Percentiles rank a stretch among this genome's conserved stretches.
These are phyloP conservation scores for Chionodraco myersi DNA, from an alignment of 2,113 vertebrate species.

Conservation along the genomic window DNA sequence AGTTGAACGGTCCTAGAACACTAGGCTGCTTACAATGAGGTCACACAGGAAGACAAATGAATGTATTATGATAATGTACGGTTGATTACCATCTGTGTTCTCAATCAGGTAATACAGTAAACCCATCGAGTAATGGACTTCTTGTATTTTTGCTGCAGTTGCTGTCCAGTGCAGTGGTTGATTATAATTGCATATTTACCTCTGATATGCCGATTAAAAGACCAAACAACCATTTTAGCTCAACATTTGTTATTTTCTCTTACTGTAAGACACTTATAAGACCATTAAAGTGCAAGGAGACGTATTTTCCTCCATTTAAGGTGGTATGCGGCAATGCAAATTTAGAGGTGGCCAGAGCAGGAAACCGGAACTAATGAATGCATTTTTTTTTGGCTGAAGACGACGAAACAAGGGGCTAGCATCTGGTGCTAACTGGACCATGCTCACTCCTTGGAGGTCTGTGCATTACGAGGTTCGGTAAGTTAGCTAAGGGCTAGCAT, in stretches of 20 bases:
- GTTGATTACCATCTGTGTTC: slow-evolving; percentile 1
- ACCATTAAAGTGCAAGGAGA: not conserved
- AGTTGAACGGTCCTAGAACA: not conserved
- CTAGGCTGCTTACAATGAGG: not conserved
- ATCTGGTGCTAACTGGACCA: slow-evolving; percentile 86
- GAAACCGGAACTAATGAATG: slow-evolving; percentile 70
- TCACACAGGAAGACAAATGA: not conserved
- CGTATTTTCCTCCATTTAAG: slow-evolving; percentile 15
- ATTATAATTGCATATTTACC: slow-evolving; percentile 6
- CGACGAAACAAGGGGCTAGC: slow-evolving; percentile 75
- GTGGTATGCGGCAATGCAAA: slow-evolving; percentile 16
- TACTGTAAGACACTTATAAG: not conserved
- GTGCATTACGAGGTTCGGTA: slow-evolving; percentile 67
- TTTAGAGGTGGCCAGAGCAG: slow-evolving; percentile 58
- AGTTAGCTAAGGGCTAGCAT: slow-evolving; percentile 82
- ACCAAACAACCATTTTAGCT: not conserved
- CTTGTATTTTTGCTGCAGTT: not conserved
- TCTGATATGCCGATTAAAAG: not conserved
- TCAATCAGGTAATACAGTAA: not conserved
- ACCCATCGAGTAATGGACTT: not conserved
- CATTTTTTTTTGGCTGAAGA: slow-evolving; percentile 75
- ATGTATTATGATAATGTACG: not conserved
- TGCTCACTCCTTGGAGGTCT: slow-evolving; percentile 80
- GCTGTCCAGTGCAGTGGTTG: not conserved
- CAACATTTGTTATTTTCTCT: not conserved